Conservation (phyloP, 2,888 invertebrate genomes). For the Lasioglossum marginatum region DNA sequence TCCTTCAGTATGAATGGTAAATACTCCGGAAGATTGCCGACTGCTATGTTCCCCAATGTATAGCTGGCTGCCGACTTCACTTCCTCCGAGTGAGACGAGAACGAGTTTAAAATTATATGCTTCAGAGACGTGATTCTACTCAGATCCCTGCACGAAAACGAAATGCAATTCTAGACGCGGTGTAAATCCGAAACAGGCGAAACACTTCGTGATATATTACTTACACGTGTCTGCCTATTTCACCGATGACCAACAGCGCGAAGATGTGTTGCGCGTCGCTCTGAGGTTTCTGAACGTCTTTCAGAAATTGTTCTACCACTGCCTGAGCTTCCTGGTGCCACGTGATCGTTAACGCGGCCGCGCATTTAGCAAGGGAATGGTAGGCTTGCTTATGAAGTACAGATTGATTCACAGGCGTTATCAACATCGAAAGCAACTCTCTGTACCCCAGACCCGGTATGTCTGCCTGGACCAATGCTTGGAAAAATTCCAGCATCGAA, state of each 20-base stretch:
- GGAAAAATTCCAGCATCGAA: slow-evolving; percentile 96
- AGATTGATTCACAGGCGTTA: slow-evolving; percentile 87
- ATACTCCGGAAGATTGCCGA: slow-evolving; percentile 97
- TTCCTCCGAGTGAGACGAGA: slow-evolving; percentile 96
- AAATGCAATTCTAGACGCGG: not conserved
- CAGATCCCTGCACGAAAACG: slow-evolving; percentile 87
- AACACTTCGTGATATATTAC: slow-evolving; percentile 77
- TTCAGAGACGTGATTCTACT: slow-evolving; percentile 91
- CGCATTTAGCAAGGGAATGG: slow-evolving; percentile 98
- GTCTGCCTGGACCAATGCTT: slow-evolving; percentile 94
- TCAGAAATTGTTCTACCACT: slow-evolving; percentile 88
- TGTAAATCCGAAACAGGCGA: not conserved
- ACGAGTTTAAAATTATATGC: slow-evolving; percentile 93
- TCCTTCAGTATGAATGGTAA: slow-evolving; percentile 97
- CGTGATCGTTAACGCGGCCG: slow-evolving; percentile 95
- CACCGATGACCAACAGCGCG: slow-evolving; percentile 97
- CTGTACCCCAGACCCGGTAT: slow-evolving; percentile 92
- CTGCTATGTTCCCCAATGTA: slow-evolving; percentile 97
- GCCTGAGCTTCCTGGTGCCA: slow-evolving; percentile 90
- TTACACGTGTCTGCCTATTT: slow-evolving; percentile 97
- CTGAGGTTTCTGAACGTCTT: slow-evolving; percentile 89
- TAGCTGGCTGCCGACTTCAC: slow-evolving; percentile 99
- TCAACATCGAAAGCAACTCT: slow-evolving; percentile 91
- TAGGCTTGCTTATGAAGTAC: slow-evolving; percentile 90
- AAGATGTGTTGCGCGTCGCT: slow-evolving; percentile 95